Percentiles rank a stretch among this genome's conserved stretches.
Evolutionary conservation across 2,888 invertebrate species (phyloP).

Genomic region (Schizotus pectinicornis): DNA sequence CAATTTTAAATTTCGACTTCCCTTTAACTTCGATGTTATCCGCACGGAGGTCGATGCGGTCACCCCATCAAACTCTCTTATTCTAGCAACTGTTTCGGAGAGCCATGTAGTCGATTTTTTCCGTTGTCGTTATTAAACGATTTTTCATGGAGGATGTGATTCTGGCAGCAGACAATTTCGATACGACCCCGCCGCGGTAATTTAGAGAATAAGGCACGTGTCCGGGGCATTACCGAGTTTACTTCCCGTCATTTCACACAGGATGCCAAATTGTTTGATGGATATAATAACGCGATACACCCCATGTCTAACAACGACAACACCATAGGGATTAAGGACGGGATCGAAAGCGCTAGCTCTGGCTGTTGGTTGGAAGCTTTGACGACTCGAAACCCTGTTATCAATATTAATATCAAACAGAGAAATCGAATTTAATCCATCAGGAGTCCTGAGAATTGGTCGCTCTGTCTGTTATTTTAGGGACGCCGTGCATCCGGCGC

Average conservation of each 20-base stretch:
- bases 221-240: slow-evolving; percentile 42
- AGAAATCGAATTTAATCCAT: slow-evolving; percentile 18
- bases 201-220: slow-evolving; percentile 54
- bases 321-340: slow-evolving; percentile 25
- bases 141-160: slow-evolving; percentile 55
- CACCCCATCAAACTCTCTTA: neutral
- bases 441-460: slow-evolving; percentile 14
- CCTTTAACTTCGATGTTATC: neutral
- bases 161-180: slow-evolving; percentile 53
- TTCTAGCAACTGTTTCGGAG: no score
- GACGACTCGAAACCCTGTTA: neutral
- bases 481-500: neutral
- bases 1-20: slow-evolving; percentile 25
- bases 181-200: slow-evolving; percentile 47
- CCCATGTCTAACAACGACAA: slow-evolving; percentile 27
- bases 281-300: slow-evolving; percentile 43
- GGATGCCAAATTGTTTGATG: slow-evolving; percentile 53
- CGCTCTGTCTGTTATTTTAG: slow-evolving; percentile 3
- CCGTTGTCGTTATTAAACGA: slow-evolving; percentile 36
- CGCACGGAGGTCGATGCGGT: no score
- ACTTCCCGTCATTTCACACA: slow-evolving; percentile 53
- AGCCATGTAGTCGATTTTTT: neutral
- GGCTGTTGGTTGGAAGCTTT: neutral
- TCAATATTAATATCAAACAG: slow-evolving; percentile 8
- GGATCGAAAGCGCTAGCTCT: neutral